Evolutionary conservation across 2,888 invertebrate species (phyloP).

Genomic region (Trachelus iudaicus): DNA sequence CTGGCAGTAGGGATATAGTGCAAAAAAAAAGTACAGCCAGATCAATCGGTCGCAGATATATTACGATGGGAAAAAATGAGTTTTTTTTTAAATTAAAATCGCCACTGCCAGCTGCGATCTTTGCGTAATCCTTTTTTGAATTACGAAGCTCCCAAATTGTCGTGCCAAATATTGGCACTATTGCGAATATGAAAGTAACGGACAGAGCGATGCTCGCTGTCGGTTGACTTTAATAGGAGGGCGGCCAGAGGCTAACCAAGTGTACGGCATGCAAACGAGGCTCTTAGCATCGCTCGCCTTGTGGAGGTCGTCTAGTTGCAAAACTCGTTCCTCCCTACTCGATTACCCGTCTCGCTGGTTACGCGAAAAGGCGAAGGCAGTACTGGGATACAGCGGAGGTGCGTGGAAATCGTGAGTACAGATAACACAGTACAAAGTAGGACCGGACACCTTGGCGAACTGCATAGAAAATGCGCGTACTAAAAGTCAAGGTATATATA

Average conservation of each 20-base stretch:
- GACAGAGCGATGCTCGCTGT: slow-evolving; percentile 2
- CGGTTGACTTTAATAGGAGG: slow-evolving; percentile 48
- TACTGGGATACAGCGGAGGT: neutral
- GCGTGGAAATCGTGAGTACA: neutral
- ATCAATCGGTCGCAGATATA: too few relatives aligned
- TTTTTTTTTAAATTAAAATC: neutral
- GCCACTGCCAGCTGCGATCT: neutral
- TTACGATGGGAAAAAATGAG: too few relatives aligned
- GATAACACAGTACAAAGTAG: slow-evolving; percentile 3
- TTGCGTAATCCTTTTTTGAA: neutral
- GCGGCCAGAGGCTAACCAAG: slow-evolving; percentile 25
- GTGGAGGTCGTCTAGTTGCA: slow-evolving; percentile 56
- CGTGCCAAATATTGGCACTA: neutral
- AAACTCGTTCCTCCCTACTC: slow-evolving; percentile 50
- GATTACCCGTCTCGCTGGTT: neutral
- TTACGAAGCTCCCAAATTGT: neutral
- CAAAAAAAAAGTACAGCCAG: too few relatives aligned
- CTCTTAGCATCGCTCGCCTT: slow-evolving; percentile 35
- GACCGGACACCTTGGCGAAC: neutral
- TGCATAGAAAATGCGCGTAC: neutral
- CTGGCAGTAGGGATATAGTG: too few relatives aligned
- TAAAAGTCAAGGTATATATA: neutral
- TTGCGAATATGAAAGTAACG: neutral
- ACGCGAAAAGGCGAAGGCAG: neutral
- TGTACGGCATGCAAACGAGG: slow-evolving; percentile 40